Base-by-base conservation (phyloP, 2,797 vertebrate species). In the Epinephelus malabaricus region DNA sequence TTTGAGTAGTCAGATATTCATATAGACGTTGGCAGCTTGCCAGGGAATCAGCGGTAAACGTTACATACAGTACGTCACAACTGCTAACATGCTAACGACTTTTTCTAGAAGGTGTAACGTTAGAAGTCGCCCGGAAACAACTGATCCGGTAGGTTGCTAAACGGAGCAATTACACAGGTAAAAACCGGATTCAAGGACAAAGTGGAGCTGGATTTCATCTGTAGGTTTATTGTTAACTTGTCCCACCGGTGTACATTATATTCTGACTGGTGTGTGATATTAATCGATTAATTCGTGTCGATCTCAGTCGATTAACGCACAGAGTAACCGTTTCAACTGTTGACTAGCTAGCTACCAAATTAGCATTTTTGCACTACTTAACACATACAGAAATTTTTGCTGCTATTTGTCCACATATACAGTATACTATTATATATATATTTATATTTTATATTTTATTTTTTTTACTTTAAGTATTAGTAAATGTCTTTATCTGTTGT, bases 191-290 rank as follows among this genome's bases (percentile, higher is more conserved):
- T n/a, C 15, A 17, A 3, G 60, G 15, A 18, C 7, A 17, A 40
- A 3, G 13, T 2, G 14, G 6, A 19, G 11, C n/a, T 76, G 17
- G 7, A 19, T 43, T 53, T 51, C 2, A 23, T 62, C 11, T 15
- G 11, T 2, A 17, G 10, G 25, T 60, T 11, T 0, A 5, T 61
- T 58, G 0, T 43, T 25, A 50, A 19, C 21, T 4, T 18, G 10
- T n/a, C 11, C 2, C 1, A 12, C 0, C 5, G 2, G 21, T 23
- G n/a, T 21, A 1, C 2, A 27, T 18, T n/a, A 5, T 47, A 12
- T n/a, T 38, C 3, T 3, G 5, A 47, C 25, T 11, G 34, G 5
- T 62, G 2, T 53, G 51, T 50, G 9, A 21, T 9, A 2, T 38
- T 1, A 45, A 3, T 9, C 27, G 11, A 45, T 75, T 15, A 34